phyloP scores from a whole-genome alignment of 2,113 vertebrate species.

The Solea solea region DNA sequence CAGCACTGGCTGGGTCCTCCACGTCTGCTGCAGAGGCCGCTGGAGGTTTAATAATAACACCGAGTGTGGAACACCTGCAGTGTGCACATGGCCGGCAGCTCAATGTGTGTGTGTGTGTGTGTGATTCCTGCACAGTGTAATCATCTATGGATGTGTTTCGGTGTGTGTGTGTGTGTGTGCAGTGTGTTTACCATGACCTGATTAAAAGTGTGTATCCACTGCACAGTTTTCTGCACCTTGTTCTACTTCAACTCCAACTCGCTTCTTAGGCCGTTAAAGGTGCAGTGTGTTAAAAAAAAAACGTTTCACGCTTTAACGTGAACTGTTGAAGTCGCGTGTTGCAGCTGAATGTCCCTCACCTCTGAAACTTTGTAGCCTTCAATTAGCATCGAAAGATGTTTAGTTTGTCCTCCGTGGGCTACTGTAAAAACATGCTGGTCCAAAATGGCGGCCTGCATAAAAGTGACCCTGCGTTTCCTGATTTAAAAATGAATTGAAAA shows the following conservation, averaged over 20 bases:
- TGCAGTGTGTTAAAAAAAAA: neutral
- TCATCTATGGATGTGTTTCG: slow-evolving; percentile 7
- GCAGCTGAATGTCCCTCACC: no score
- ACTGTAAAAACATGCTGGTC: no score
- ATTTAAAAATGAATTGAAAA: no score
- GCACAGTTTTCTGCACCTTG: neutral
- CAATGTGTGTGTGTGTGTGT: slow-evolving; percentile 50
- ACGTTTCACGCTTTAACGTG: no score
- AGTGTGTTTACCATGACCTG: slow-evolving; percentile 27
- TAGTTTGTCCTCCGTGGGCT: no score
- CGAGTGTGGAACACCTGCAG: slow-evolving; percentile 69
- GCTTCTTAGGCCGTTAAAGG: slow-evolving; percentile 1
- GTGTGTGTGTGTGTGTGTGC: slow-evolving; percentile 16
- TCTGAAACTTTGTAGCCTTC: no score
- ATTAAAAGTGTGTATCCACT: slow-evolving; percentile 13
- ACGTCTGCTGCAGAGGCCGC: slow-evolving; percentile 51
- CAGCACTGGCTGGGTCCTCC: slow-evolving; percentile 17
- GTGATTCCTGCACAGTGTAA: slow-evolving; percentile 18
- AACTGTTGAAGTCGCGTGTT: no score
- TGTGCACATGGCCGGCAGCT: slow-evolving; percentile 58
- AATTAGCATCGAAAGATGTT: no score
- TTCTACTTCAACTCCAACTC: slow-evolving; percentile 1
- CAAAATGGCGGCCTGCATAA: no score
- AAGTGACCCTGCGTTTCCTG: no score
- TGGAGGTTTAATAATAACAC: slow-evolving; percentile 54